Evolutionary conservation across 1,140 invertebrate species (phyloP), one percentile per base, ranked within the genome.

Genomic region (Eriosoma lanigerum): DNA sequence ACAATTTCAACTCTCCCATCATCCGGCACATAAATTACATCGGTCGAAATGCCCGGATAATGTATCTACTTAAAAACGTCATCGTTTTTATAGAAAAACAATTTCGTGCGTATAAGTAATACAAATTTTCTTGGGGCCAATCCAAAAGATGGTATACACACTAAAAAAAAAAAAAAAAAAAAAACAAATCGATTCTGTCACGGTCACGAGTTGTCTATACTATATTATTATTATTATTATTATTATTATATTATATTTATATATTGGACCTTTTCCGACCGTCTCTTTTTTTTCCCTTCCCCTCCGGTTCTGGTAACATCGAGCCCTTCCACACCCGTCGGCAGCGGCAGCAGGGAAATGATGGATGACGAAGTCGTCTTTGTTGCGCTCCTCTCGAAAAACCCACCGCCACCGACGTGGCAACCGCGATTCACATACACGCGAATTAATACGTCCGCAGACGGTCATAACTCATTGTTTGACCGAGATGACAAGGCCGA

Each of bases 391-490:
- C 52, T 54, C 70, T 32, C 26, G 50, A 76, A 76, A 58, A 76
- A 38, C 52, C 13, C 19, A 76, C 72, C 38, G 52, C 72, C 52
- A 48, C 54, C n/a, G 19, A 32, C 72, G 24, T 52, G 24, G 29
- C 38, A 12, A 46, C 21, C 9, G 62, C 38, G 54, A 46, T 26
- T 56, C 48, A n/a, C n/a, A n/a, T 48, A 78, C 54, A 26, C 75
- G 21, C 24, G 38, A 78, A 78, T 78, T 78, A 78, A 60, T 78
- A 78, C 54, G 24, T 78, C 29, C 75, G 13, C 32, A 17, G 54
- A 62, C 56, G 52, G 46, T 78, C 75, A 78, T 78, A 78, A 78
- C 75, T 62, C 75, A 78, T 78, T 78, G 72, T 76, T 76, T 58
- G 72, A 58, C 72, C 52, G 72, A 76, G 52, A 76, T 58, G 72